These are phyloP conservation scores for Epinephelus awoara DNA, from an alignment of 2,797 vertebrate genomes.

Conservation along the genomic window DNA sequence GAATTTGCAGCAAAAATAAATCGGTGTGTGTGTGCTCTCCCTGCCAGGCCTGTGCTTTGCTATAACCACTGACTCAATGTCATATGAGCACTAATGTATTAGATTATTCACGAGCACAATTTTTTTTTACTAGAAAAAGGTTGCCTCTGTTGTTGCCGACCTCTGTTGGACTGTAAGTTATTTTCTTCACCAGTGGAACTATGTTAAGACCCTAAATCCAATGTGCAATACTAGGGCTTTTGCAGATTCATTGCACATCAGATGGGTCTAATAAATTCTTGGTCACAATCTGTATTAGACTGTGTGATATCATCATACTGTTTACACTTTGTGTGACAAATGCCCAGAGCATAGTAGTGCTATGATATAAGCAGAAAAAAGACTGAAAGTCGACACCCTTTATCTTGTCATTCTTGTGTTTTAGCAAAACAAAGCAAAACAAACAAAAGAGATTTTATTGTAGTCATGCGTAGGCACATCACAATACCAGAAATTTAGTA, in stretches of 20 bases:
- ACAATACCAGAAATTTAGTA: too few species aligned
- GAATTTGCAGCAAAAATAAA: background rate
- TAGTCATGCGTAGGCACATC: too few species aligned
- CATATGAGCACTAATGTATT: background rate
- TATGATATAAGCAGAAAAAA: too few species aligned
- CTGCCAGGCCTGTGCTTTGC: fast-evolving
- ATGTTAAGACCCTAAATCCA: background rate
- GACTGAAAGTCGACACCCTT: too few species aligned
- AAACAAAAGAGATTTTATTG: too few species aligned
- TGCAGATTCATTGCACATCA: background rate
- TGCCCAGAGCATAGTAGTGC: background rate
- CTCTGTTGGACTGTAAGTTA: background rate
- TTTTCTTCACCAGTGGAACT: background rate
- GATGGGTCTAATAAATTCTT: background rate
- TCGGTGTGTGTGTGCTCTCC: background rate
- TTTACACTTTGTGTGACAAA: background rate
- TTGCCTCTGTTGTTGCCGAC: background rate
- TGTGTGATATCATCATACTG: background rate
- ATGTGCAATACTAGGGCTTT: background rate
- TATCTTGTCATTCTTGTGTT: too few species aligned
- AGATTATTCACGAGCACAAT: background rate
- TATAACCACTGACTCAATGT: background rate
- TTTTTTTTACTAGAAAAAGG: background rate
- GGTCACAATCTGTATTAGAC: background rate
- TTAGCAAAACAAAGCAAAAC: too few species aligned